These are phyloP conservation scores for Cebidichthys violaceus DNA, from an alignment of 2,113 vertebrate species.

Conservation along the genomic window DNA sequence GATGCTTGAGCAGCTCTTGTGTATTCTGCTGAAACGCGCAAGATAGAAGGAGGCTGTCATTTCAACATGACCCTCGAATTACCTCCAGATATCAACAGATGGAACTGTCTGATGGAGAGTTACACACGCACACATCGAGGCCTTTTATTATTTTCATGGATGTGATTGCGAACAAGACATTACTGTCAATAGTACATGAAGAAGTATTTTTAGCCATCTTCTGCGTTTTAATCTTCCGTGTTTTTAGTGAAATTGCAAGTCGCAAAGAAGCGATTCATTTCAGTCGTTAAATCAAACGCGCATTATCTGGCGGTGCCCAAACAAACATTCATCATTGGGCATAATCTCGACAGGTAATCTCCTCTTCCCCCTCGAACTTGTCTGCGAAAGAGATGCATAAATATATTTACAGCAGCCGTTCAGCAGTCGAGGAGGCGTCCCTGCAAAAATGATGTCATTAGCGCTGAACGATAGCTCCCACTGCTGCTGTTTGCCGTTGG, in stretches of 20 bases:
- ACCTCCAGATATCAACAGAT: not conserved
- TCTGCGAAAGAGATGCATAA: conserved; percentile 62
- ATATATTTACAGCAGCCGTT: conserved; percentile 63
- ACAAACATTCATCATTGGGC: conserved; percentile 71
- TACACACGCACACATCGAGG: not conserved
- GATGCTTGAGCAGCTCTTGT: not conserved
- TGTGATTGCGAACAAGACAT: conserved; percentile 35
- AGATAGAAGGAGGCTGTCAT: not conserved
- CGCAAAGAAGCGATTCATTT: conserved; percentile 68
- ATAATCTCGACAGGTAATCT: conserved; percentile 75
- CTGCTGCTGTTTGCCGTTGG: conserved; percentile 61
- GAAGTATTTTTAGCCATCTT: conserved; percentile 29
- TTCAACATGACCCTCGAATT: not conserved
- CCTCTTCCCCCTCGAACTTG: conserved; percentile 57
- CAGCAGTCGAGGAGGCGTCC: conserved; percentile 53
- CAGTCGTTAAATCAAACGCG: conserved; percentile 73
- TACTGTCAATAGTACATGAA: conserved; percentile 45
- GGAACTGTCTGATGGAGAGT: not conserved
- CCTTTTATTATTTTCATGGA: not conserved
- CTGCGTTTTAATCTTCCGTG: conserved; percentile 42
- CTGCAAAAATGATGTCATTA: conserved; percentile 76
- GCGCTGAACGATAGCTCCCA: conserved; percentile 70
- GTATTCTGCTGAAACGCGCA: not conserved
- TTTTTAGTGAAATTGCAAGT: conserved; percentile 53
- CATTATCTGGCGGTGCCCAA: conserved; percentile 63